phyloP scores from a whole-genome alignment of 2,113 vertebrate species.

The Ancistrus triradiatus region DNA sequence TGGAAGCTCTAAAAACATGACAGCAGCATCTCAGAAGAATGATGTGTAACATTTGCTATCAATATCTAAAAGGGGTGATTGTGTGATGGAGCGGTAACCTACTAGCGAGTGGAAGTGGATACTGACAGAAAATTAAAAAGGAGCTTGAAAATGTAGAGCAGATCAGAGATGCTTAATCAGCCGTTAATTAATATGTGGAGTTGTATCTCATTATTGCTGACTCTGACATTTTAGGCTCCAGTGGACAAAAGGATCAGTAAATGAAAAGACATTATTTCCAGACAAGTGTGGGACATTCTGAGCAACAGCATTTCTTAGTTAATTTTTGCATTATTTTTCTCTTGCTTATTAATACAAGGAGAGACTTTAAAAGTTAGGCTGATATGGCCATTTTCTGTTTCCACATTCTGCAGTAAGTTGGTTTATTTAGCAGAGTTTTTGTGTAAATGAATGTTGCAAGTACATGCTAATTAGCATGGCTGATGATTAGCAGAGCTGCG shows the following conservation, averaged over 20 bases:
- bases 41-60: neutral
- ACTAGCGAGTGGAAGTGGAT: neutral
- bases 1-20: neutral
- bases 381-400: no score
- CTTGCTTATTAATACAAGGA: neutral
- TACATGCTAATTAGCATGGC: no score
- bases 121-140: neutral
- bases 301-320: no score
- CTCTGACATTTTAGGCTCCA: neutral
- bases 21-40: neutral
- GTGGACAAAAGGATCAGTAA: neutral
- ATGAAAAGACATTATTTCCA: neutral
- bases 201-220: constrained; percentile 1
- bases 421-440: no score
- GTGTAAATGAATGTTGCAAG: no score
- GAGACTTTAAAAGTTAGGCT: no score
- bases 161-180: neutral
- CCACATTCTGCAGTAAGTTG: no score
- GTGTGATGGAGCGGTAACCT: neutral
- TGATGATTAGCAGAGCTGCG: no score
- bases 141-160: neutral
- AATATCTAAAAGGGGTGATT: neutral
- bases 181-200: neutral
- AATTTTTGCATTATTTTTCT: neutral
- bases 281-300: no score